A percentile compares a stretch with the other conserved stretches of the same genome.
These are phyloP conservation scores for Podarcis lilfordi DNA, from an alignment of 2,797 vertebrate genomes.

Conservation along the genomic window DNA sequence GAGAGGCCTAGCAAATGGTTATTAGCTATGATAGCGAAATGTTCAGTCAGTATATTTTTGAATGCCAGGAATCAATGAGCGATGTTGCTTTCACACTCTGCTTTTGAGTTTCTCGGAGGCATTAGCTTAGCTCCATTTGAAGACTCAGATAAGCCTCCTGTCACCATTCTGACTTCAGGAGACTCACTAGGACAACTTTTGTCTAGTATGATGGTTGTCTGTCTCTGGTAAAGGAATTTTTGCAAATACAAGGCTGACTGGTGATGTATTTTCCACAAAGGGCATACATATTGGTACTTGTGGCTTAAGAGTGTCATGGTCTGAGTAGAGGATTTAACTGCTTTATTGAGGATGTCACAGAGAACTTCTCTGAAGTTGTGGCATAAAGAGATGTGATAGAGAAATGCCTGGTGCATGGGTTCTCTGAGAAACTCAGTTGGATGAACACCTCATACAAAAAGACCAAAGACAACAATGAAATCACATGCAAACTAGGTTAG, in stretches of 20 bases:
- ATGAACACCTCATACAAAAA: too few relatives aligned
- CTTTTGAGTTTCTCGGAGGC: neutral
- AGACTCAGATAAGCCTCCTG: neutral
- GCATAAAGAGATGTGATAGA: neutral
- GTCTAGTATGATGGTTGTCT: neutral
- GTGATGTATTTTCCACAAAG: neutral
- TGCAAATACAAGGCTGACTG: neutral
- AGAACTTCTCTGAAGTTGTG: neutral
- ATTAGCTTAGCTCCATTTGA: neutral
- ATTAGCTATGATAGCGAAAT: neutral
- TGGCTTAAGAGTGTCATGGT: neutral
- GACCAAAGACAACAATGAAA: neutral
- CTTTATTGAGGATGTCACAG: neutral
- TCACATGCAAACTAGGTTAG: too few relatives aligned
- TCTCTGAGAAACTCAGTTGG: neutral
- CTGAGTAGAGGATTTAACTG: neutral
- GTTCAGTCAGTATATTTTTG: neutral
- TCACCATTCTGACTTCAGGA: neutral
- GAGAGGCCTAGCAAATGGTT: neutral
- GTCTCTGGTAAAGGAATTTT: neutral
- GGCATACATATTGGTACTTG: neutral
- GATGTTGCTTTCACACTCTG: neutral
- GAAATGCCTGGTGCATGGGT: neutral
- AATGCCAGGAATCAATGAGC: neutral
- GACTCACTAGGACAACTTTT: neutral